Evolutionary conservation across 2,113 vertebrate genomes (phyloP).

Genomic region (Oophaga pumilio): DNA sequence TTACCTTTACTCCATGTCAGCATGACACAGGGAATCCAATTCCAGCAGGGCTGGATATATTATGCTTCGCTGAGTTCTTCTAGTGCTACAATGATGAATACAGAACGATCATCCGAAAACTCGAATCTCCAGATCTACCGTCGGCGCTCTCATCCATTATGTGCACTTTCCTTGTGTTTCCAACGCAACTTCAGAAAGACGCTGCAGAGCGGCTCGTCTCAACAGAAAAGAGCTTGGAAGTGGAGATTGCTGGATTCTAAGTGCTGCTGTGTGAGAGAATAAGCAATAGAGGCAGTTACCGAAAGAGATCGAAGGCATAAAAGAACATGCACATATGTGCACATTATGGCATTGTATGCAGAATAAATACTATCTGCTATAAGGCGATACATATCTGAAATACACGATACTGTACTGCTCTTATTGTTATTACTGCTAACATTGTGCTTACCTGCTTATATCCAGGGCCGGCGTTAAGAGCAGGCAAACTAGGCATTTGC

Average conservation of each 20-base stretch:
- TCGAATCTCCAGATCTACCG: slow-evolving; percentile 6
- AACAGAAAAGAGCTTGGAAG: neutral
- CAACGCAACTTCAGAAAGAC: neutral
- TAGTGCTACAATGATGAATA: slow-evolving; percentile 10
- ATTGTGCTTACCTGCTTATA: no score
- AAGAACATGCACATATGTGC: no score
- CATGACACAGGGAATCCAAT: slow-evolving; percentile 46
- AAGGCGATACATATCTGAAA: no score
- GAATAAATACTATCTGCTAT: no score
- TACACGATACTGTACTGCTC: no score
- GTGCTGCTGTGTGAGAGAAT: neutral
- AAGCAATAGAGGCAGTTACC: neutral
- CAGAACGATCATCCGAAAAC: slow-evolving; percentile 15
- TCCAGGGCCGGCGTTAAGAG: no score
- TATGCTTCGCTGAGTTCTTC: slow-evolving; percentile 22
- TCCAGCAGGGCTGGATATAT: slow-evolving; percentile 32
- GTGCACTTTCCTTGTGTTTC: slow-evolving; percentile 8
- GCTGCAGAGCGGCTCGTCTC: neutral
- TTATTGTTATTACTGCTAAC: no score
- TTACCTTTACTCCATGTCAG: slow-evolving; percentile 46
- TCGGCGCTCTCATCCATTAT: slow-evolving; percentile 19
- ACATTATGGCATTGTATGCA: no score
- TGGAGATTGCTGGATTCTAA: neutral
- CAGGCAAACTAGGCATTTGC: no score
- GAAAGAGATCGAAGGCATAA: no score